phyloP scores from a whole-genome alignment of 2,113 vertebrate genomes.

The Cyprinodon tularosa region DNA sequence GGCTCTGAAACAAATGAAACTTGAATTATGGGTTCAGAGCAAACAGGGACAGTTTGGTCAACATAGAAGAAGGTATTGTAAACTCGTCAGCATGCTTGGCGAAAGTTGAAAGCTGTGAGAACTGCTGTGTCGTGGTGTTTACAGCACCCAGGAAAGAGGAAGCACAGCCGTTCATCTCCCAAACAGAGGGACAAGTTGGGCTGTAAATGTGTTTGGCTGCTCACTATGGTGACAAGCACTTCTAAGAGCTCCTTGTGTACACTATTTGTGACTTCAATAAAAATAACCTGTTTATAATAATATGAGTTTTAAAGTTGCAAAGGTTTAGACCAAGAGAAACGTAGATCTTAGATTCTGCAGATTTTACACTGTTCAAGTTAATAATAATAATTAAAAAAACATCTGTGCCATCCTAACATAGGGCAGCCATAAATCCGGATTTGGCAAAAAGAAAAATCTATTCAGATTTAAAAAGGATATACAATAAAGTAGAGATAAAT shows the following conservation, averaged over 20 bases:
- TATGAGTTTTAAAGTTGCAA: background rate
- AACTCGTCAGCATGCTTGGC: slow-evolving; percentile 10
- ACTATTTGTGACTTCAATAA: background rate
- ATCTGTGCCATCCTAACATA: slow-evolving; percentile 42
- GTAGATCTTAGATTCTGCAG: background rate
- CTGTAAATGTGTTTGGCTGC: slow-evolving; percentile 20
- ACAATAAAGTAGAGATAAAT: background rate
- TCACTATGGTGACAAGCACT: slow-evolving; percentile 15
- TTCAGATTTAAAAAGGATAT: background rate
- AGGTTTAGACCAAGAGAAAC: background rate
- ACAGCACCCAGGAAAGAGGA: slow-evolving; percentile 47
- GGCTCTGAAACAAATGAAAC: slow-evolving; percentile 26
- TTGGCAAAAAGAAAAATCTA: slow-evolving; percentile 5
- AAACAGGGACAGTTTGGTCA: slow-evolving; percentile 43
- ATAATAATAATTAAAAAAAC: background rate
- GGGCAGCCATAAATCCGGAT: slow-evolving; percentile 14
- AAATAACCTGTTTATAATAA: slow-evolving; percentile 10
- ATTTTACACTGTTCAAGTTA: background rate
- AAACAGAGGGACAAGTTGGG: slow-evolving; percentile 18
- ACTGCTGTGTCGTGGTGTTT: slow-evolving; percentile 36
- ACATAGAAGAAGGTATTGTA: slow-evolving; percentile 26
- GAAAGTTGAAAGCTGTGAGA: slow-evolving; percentile 43
- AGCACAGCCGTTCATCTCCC: slow-evolving; percentile 11
- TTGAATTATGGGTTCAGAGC: slow-evolving; percentile 27
- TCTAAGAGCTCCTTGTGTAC: background rate